Evolutionary conservation across 1,140 invertebrate species (phyloP).

Genomic region (Drosophila saltans): DNA sequence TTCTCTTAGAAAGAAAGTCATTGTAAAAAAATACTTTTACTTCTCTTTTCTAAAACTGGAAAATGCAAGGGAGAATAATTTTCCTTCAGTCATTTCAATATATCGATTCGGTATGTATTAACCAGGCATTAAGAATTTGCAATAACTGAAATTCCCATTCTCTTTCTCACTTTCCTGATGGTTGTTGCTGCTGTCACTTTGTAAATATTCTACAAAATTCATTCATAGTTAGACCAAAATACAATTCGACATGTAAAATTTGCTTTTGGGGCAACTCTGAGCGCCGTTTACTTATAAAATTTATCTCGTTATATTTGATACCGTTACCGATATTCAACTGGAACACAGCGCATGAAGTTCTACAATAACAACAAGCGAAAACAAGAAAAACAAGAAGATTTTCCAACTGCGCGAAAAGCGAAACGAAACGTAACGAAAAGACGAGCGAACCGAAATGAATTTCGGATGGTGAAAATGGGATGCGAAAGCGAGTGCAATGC

Average conservation of each 20-base stretch:
- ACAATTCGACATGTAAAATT: constrained; percentile 1
- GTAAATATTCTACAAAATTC: constrained; percentile 8
- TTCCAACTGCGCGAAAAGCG: constrained; percentile 35
- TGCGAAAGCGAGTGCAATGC: constrained; percentile 75
- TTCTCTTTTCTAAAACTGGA: too few species aligned
- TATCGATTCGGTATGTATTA: constrained; percentile 56
- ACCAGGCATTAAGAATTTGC: constrained; percentile 48
- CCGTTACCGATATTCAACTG: constrained; percentile 32
- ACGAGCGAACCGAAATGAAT: constrained; percentile 42
- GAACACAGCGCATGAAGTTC: constrained; percentile 21
- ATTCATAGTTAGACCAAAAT: constrained; percentile 9
- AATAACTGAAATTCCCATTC: constrained; percentile 31
- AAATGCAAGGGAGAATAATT: too few species aligned
- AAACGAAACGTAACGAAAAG: constrained; percentile 10
- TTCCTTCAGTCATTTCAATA: constrained; percentile 24
- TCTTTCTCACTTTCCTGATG: background rate
- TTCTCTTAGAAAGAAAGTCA: too few species aligned
- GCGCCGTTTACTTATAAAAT: constrained; percentile 62
- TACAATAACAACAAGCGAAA: background rate
- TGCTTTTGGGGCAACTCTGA: constrained; percentile 58
- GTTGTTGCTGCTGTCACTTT: background rate
- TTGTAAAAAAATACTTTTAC: too few species aligned
- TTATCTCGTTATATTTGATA: constrained; percentile 67
- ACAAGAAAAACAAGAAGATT: constrained; percentile 57
- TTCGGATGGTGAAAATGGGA: constrained; percentile 50